Percentiles rank a stretch among this genome's conserved stretches.
Evolutionary conservation across 2,113 vertebrate species (phyloP).

Genomic region (Casuarius casuarius): DNA sequence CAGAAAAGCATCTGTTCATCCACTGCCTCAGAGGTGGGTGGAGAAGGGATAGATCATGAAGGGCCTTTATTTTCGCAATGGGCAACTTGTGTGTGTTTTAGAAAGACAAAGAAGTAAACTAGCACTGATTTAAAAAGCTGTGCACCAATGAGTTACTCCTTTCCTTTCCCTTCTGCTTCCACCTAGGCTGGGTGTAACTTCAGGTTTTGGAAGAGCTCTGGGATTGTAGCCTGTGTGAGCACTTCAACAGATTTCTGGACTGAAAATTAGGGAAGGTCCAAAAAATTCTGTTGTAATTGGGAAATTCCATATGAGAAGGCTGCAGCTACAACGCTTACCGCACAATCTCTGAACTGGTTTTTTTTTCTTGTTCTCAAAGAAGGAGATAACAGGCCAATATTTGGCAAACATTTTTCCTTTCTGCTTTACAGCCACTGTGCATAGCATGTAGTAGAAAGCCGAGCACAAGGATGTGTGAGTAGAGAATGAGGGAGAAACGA

Average conservation of each 20-base stretch:
- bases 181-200: neutral
- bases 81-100: neutral
- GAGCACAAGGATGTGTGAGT: neutral
- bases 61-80: neutral
- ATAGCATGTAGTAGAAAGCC: neutral
- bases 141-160: neutral
- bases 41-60: neutral
- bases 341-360: neutral
- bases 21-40: neutral
- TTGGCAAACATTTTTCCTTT: neutral
- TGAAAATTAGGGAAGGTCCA: neutral
- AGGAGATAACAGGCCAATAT: neutral
- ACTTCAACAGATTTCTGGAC: neutral
- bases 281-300: neutral
- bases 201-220: neutral
- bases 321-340: neutral
- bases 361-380: neutral
- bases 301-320: neutral
- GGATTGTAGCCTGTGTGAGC: neutral
- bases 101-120: neutral
- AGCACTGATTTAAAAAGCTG: neutral
- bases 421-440: neutral
- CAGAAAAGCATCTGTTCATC: neutral
- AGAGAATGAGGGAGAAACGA: neutral
- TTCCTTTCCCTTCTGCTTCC: neutral